Percentiles rank a stretch among this genome's conserved stretches.
phyloP scores from a whole-genome alignment of 2,797 vertebrate genomes.

The Chanos chanos region DNA sequence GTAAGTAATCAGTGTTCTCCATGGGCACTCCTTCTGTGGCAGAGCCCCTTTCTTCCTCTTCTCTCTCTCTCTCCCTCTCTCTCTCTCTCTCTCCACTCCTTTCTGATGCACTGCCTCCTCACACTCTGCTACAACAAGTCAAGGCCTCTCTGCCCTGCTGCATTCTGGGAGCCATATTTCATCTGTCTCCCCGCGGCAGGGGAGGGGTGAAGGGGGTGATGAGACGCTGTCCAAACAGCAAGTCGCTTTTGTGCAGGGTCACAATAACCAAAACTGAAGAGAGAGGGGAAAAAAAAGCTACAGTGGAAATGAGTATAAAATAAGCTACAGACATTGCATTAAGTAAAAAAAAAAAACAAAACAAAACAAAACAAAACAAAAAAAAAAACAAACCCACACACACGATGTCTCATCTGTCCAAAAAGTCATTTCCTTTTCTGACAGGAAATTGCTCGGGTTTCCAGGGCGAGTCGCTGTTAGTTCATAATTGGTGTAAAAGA shows the following conservation, averaged over 20 bases:
- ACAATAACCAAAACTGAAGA: neutral
- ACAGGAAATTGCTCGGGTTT: no score
- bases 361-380: no score
- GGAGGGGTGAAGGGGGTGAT: neutral
- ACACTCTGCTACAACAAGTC: slow-evolving; percentile 26
- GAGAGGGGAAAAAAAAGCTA: neutral
- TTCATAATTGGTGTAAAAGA: no score
- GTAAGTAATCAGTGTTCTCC: slow-evolving; percentile 64
- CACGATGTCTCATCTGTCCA: no score
- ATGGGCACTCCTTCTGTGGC: slow-evolving; percentile 50
- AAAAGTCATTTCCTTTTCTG: no score
- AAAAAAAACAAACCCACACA: no score
- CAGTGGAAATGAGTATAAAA: neutral
- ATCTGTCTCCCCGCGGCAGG: slow-evolving; percentile 25
- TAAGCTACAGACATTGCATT: neutral
- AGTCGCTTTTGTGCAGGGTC: slow-evolving; percentile 4
- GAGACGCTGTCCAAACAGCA: slow-evolving; percentile 9
- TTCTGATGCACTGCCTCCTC: neutral
- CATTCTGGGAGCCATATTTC: slow-evolving; percentile 37
- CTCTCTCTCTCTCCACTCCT: slow-evolving; percentile 4
- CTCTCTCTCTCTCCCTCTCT: slow-evolving; percentile 10
- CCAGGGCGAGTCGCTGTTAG: no score
- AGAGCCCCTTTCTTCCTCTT: slow-evolving; percentile 20
- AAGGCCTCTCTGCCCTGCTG: slow-evolving; percentile 30
- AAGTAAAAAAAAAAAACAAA: no score